Base-by-base conservation (phyloP, 2,888 invertebrate species). In the Melanostoma mellinum region DNA sequence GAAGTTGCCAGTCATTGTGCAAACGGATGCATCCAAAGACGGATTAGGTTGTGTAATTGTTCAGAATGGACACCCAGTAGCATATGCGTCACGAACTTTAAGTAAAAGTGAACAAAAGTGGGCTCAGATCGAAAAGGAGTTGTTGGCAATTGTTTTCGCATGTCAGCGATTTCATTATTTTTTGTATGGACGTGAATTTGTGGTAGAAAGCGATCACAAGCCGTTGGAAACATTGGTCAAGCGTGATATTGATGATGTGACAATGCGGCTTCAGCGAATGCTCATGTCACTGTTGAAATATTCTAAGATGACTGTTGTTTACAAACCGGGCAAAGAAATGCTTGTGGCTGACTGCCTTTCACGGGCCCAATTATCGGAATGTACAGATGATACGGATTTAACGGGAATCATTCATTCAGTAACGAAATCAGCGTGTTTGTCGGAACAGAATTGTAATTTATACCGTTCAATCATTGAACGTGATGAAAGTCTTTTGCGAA, bases 101-200 rank as follows among this genome's bases (percentile, higher is more conserved):
- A 46, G 36, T 10, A 46, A 46, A 9, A 44, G 33, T 48, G 46
- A 71, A 35, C 71, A 86, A 69, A 87, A 86, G 38, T 89, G 88
- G 75, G 86, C 88, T 4, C 89, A 90, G 86, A 89, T 90, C 8
- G 89, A 90, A 86, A 89, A 90, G 85, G 88, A 90, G 85, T 68
- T 88, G 6, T 77, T 90, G 63, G 88, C 88, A 46, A 87, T 89
- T 6, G 86, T 86, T 4, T 88, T 87, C 85, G 87, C 87, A 4
- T 86, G 85, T 10, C 8, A 75, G 8, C 33, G 42, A 20, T 63
- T 71, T 38, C 69, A 71, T 46, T 60, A 50, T 40, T 79, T 60
- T 63, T 10, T 73, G 30, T 72, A 78, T 50, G 72, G 60, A 6
- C 79, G 88, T 36, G 36, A 88, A 58, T 87, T 88, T 46, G 86